A percentile compares a stretch with the other conserved stretches of the same genome.
Evolutionary conservation across 2,888 invertebrate species (phyloP).

Genomic region (Miltochrista miniata): DNA sequence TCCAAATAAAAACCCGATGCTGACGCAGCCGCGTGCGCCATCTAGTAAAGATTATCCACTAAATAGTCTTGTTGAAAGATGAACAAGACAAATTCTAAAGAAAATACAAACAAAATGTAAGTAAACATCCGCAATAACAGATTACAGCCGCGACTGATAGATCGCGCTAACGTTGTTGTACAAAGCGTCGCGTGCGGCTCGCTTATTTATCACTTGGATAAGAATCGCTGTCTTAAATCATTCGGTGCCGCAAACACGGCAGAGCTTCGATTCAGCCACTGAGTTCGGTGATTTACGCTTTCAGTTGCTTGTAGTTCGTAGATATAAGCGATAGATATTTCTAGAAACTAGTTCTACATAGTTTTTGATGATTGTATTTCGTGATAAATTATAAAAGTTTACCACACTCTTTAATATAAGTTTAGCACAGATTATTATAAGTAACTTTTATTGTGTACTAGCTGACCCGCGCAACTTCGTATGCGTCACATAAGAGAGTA

Average conservation of each 20-base stretch:
- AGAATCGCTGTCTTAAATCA: conserved; percentile 12
- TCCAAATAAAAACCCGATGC: no score
- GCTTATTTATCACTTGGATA: conserved; percentile 26
- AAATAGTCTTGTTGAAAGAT: no score
- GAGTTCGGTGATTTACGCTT: not conserved
- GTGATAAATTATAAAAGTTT: no score
- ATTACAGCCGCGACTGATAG: conserved; percentile 1
- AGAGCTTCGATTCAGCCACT: not conserved
- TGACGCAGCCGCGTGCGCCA: no score
- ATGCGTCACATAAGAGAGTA: no score
- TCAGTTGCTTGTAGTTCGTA: not conserved
- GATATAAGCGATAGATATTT: not conserved
- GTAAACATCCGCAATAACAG: not conserved
- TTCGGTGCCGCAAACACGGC: conserved; percentile 5
- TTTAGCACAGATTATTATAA: no score
- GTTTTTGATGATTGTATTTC: no score
- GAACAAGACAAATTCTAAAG: no score
- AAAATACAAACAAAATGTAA: not conserved
- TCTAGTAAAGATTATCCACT: no score
- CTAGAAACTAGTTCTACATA: not conserved
- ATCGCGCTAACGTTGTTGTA: conserved; percentile 11
- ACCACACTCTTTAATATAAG: no score
- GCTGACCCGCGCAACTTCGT: no score
- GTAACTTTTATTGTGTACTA: no score
- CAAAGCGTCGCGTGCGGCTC: conserved; percentile 30